These are phyloP conservation scores for Adelognathus sp. DNA, from an alignment of 2,888 invertebrate genomes.

Conservation along the genomic window DNA sequence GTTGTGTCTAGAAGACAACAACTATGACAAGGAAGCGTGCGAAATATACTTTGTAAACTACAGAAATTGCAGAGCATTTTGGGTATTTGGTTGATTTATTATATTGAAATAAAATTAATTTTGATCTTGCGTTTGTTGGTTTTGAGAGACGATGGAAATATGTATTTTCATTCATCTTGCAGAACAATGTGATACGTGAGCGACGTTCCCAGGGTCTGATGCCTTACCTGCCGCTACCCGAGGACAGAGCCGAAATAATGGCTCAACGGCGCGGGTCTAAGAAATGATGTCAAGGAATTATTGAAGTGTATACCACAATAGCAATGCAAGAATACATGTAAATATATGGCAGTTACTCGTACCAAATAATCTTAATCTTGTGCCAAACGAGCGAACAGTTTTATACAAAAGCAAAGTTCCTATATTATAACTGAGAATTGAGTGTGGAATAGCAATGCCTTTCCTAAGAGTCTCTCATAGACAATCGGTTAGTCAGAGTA, in stretches of 20 bases:
- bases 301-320: constrained; percentile 17
- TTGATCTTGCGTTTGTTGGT: too few relatives aligned
- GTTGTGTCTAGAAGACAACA: constrained; percentile 87
- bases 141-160: neutral
- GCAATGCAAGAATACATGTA: constrained; percentile 36
- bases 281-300: neutral
- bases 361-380: neutral
- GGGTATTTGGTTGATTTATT: constrained; percentile 84
- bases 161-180: constrained; percentile 65
- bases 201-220: constrained; percentile 85
- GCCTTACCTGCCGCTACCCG: constrained; percentile 87
- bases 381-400: neutral
- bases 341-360: neutral
- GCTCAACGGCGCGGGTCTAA: constrained; percentile 82
- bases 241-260: constrained; percentile 87
- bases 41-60: constrained; percentile 88
- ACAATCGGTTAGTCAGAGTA: too few relatives aligned
- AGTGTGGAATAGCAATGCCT: neutral
- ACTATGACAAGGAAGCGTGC: constrained; percentile 87
- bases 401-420: neutral
- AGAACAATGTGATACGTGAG: constrained; percentile 85
- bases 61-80: constrained; percentile 90
- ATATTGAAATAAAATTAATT: too few relatives aligned
- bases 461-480: too few relatives aligned
- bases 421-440: too few relatives aligned